A percentile compares a stretch with the other conserved stretches of the same genome.
These are phyloP conservation scores for Sebastes jordani DNA, from an alignment of 2,797 vertebrate species.

Conservation along the genomic window DNA sequence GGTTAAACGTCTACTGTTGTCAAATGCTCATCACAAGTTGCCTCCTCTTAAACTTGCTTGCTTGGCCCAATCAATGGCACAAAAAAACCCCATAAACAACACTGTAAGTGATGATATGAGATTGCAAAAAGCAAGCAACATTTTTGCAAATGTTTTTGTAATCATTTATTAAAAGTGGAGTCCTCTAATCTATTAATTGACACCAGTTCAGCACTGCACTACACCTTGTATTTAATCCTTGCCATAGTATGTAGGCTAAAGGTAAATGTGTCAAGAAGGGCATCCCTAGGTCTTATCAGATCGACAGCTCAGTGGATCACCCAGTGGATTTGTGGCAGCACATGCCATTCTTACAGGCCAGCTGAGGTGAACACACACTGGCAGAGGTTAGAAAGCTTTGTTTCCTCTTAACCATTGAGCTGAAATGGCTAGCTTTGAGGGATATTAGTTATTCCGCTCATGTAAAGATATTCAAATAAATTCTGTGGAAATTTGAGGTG, in stretches of 20 bases:
- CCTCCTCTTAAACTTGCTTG: not conserved
- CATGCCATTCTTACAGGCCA: constrained; percentile 34
- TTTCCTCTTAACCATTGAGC: not conserved
- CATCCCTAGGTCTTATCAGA: constrained; percentile 18
- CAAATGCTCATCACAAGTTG: not conserved
- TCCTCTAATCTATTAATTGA: not conserved
- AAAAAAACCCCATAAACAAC: too few relatives aligned
- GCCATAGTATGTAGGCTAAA: not conserved
- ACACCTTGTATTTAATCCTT: not conserved
- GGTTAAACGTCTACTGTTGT: not conserved
- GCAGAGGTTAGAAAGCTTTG: not conserved
- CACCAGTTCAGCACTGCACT: too few relatives aligned
- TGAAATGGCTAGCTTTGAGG: not conserved
- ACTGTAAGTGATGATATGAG: not conserved
- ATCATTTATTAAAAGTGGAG: too few relatives aligned
- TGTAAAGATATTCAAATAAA: constrained; percentile 1
- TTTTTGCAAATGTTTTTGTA: too few relatives aligned
- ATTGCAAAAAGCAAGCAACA: not conserved
- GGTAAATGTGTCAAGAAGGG: not conserved
- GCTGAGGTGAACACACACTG: constrained; percentile 16
- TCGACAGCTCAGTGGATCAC: constrained; percentile 51
- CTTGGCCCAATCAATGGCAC: not conserved
- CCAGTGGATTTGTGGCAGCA: constrained; percentile 26
- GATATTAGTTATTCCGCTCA: not conserved
- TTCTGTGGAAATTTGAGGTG: not conserved